Percentiles rank a stretch among this genome's conserved stretches.
Evolutionary conservation across 2,797 vertebrate species (phyloP).

Genomic region (Sus cebifrons): DNA sequence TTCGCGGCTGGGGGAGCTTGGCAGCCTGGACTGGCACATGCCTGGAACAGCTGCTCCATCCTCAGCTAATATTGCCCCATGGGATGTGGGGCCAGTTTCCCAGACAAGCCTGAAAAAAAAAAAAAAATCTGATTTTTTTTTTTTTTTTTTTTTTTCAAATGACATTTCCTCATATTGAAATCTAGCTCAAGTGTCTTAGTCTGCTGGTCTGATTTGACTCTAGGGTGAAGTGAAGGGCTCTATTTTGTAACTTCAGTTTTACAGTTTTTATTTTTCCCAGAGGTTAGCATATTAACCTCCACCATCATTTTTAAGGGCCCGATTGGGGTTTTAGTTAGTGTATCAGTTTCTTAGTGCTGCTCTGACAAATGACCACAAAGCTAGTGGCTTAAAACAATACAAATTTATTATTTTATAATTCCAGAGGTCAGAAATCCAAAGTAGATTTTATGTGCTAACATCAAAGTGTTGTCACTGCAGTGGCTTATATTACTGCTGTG

Average conservation of each 20-base stretch:
- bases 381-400: neutral
- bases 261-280: neutral
- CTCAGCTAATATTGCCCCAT: neutral
- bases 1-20: no score
- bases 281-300: neutral
- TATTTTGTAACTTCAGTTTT: neutral
- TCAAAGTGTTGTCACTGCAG: neutral
- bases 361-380: conserved; percentile 4
- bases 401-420: neutral
- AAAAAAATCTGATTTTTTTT: neutral
- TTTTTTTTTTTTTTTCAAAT: neutral
- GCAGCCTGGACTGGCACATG: neutral
- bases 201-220: neutral
- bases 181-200: neutral
- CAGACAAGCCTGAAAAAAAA: conserved; percentile 47
- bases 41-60: neutral
- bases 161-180: neutral
- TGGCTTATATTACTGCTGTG: no score
- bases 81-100: neutral
- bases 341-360: conserved; percentile 19
- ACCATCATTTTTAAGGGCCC: neutral
- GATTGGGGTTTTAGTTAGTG: neutral
- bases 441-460: neutral
- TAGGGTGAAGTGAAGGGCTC: neutral
- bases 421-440: neutral